Evolutionary conservation across 2,113 vertebrate genomes (phyloP), one percentile per base, ranked within the genome.

Genomic region (Protomyctophum bolini): DNA sequence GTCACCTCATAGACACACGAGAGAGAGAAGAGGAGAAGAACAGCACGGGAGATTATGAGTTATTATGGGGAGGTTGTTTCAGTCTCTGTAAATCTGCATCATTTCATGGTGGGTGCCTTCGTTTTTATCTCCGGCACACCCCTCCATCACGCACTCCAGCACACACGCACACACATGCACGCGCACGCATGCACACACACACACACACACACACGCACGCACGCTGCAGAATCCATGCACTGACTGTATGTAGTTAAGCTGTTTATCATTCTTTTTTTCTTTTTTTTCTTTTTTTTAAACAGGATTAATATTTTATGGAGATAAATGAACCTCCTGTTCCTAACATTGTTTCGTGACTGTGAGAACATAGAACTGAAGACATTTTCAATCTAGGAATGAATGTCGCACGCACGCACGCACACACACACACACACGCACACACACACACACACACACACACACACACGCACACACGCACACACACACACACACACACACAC

Each of bases 221-320:
- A 41, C 33, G 5, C 21, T 21, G 21, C 21, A 21, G 21, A 21
- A 21, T 21, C 21, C 21, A 21, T 21, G 21, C 21, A 21, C 21
- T 21, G 21, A 77, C 77, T 55, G 66, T 81, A 87, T 55, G 66
- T 81, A 87, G 73, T 78, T 71, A 70, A 75, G 76, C 58, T 80
- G 83, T 82, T 88, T 75, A 71, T 83, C 80, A 81, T 76, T 41
- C 33, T 41, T 41, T 1, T 41, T 41, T 3, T 82, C 72, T 49
- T 59, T 50, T 49, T 41, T 41, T 1, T 41, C 4, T 3, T 82
- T 73, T 49, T 59, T 50, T 49, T 73, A 80, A 76, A 81, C 70
- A 10, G 57, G 58, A 86, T 79, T 82, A 67, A 82, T 62, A 72
- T 79, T 87, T 63, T 48, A 73, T 73, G 64, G 72, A 70, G 84